These are phyloP conservation scores for Podabrus alpinus DNA, from an alignment of 2,888 invertebrate species.

Conservation along the genomic window DNA sequence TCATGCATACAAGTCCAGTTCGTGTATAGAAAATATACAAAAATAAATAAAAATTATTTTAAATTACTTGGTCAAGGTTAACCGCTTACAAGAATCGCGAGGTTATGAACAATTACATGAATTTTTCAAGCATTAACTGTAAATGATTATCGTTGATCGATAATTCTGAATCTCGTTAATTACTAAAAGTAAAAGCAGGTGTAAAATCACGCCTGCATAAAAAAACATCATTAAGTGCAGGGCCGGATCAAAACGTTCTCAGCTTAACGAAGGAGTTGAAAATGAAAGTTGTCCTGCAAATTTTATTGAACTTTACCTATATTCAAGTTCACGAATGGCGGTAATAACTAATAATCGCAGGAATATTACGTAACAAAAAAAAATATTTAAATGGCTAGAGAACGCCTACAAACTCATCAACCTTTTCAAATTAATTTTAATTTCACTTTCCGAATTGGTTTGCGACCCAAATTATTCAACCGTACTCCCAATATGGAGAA, in stretches of 20 bases:
- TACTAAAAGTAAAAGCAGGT: not conserved
- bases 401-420: conserved; percentile 1
- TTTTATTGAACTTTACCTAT: not conserved
- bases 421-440: conserved; percentile 6
- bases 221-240: not conserved
- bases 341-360: not conserved
- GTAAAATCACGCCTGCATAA: not conserved
- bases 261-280: not conserved
- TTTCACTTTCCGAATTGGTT: conserved; percentile 20
- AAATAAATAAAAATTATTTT: not conserved
- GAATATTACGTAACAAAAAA: not conserved
- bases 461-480: conserved; percentile 11
- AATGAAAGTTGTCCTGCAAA: not conserved
- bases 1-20: too few relatives aligned
- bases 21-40: not conserved
- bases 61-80: not conserved
- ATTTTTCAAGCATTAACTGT: not conserved
- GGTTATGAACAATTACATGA: not conserved
- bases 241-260: not conserved
- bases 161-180: not conserved
- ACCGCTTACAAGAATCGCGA: not conserved
- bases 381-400: not conserved
- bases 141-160: not conserved
- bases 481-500: conserved; percentile 6
- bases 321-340: not conserved